Percentiles rank a stretch among this genome's conserved stretches.
Evolutionary conservation across 2,888 invertebrate species (phyloP).

Genomic region (Cheilosia soror): DNA sequence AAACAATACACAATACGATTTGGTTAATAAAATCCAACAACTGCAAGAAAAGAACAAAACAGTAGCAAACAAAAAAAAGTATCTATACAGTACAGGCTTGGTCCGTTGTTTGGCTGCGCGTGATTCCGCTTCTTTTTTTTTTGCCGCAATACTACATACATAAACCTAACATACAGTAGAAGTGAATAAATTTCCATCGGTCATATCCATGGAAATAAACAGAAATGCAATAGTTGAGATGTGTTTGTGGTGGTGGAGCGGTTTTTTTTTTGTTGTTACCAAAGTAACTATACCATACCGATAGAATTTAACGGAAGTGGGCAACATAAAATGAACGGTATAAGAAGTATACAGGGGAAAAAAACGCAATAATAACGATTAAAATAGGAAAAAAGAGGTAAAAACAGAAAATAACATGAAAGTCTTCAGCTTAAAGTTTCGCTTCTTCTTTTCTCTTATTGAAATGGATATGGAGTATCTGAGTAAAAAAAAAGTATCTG

Average conservation of each 20-base stretch:
- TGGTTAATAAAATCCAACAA: constrained; percentile 36
- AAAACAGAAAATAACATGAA: constrained; percentile 25
- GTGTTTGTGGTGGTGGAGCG: not conserved
- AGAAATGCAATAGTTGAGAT: constrained; percentile 55
- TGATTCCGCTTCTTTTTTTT: constrained; percentile 60
- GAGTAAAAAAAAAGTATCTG: constrained; percentile 20
- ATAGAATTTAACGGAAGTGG: constrained; percentile 67
- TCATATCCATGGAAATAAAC: constrained; percentile 39
- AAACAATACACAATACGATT: constrained; percentile 17
- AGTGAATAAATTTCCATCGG: constrained; percentile 64
- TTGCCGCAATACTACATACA: constrained; percentile 30
- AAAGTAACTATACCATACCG: constrained; percentile 48
- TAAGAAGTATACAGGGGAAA: constrained; percentile 11
- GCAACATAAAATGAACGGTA: constrained; percentile 65
- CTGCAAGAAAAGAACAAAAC: constrained; percentile 24
- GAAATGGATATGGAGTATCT: constrained; percentile 10
- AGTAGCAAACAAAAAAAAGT: constrained; percentile 5
- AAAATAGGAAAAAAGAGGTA: constrained; percentile 31
- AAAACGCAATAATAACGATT: constrained; percentile 6
- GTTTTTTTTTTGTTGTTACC: constrained; percentile 21
- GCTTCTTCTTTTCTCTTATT: constrained; percentile 4
- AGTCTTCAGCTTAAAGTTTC: constrained; percentile 33
- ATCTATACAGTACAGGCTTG: constrained; percentile 47
- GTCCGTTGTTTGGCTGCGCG: constrained; percentile 64
- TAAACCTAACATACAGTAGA: constrained; percentile 15